These are phyloP conservation scores for Montipora capitata DNA, from an alignment of 92 coral and sea anemone species.

Conservation along the genomic window DNA sequence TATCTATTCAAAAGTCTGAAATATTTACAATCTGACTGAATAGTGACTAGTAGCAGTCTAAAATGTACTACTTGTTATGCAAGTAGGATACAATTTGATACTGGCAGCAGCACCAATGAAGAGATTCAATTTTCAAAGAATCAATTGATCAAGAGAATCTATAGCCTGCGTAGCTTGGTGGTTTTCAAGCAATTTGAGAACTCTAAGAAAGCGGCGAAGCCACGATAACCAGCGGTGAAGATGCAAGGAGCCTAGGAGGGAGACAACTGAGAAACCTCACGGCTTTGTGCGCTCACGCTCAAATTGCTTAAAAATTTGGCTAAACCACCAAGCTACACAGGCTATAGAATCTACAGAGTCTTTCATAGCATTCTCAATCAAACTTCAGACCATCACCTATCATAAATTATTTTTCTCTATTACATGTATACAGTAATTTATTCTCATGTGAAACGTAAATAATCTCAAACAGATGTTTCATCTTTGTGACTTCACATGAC, in stretches of 20 bases:
- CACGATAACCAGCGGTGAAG: no score
- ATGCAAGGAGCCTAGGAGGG: no score
- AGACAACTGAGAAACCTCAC: no score
- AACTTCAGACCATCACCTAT: slow-evolving; percentile 11
- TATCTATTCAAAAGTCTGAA: slow-evolving; percentile 6
- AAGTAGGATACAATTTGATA: neutral
- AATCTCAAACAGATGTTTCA: neutral
- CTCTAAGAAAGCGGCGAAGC: no score
- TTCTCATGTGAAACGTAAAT: neutral
- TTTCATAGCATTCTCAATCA: slow-evolving; percentile 17
- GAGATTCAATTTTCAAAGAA: slow-evolving; percentile 3
- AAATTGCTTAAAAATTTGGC: no score
- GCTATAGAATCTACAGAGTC: slow-evolving; percentile 9
- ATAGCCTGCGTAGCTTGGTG: no score
- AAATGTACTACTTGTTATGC: neutral
- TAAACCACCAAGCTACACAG: no score
- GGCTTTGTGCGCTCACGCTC: no score
- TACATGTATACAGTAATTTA: no score
- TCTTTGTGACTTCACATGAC: no score
- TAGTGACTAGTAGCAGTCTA: neutral
- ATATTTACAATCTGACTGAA: slow-evolving; percentile 10
- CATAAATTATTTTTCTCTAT: neutral
- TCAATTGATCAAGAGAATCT: slow-evolving; percentile 9
- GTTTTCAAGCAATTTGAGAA: no score
- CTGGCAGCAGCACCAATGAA: slow-evolving; percentile 6